Evolutionary conservation across 2,888 invertebrate species (phyloP), one percentile per base, ranked within the genome.

Genomic region (Eupithecia pulchellata): DNA sequence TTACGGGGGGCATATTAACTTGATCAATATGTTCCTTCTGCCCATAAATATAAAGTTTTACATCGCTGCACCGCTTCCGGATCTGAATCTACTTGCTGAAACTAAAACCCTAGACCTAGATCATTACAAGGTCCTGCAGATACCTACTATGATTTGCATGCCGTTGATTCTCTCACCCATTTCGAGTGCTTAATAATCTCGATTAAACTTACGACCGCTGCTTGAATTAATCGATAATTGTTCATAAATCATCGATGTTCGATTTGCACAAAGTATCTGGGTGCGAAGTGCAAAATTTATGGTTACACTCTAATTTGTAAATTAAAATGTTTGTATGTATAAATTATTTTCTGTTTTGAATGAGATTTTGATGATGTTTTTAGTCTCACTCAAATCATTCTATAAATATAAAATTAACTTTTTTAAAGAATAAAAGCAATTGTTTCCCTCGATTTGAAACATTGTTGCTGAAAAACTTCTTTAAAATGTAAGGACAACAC

Each of bases 221-320:
- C 93, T 93, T 94, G 94, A 93, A 94, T 94, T 94, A 93, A 94
- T 93, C 94, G 94, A 90, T 94, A 94, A 94, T 93, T 93, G 93
- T 91, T 89, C 89, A 93, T 94, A 94, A 93, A 93, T 94, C 94
- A 94, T 92, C 90, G 88, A 86, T 92, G 92, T 92, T 91, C 93
- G 91, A 91, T 91, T 91, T 88, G 91, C 91, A 90, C 92, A 91
- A 91, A 88, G 88, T 87, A 89, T 87, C 92, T 89, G 91, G 92
- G 93, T 92, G 93, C 91, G 92, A 93, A 92, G 88, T 87, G 87
- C 88, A 88, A 78, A 92, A 93, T 93, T 93, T 93, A 93, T 92
- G 84, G 89, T 78, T 80, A 77, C 81, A 82, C 34, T 61, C n/a
- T 11, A n/a, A 34, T 61, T 61, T 60, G n/a, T 32, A 13, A 32